Percentiles rank a stretch among this genome's conserved stretches.
Evolutionary conservation across 1,140 invertebrate genomes (phyloP).

Genomic region (Trigoniulus corallinus): DNA sequence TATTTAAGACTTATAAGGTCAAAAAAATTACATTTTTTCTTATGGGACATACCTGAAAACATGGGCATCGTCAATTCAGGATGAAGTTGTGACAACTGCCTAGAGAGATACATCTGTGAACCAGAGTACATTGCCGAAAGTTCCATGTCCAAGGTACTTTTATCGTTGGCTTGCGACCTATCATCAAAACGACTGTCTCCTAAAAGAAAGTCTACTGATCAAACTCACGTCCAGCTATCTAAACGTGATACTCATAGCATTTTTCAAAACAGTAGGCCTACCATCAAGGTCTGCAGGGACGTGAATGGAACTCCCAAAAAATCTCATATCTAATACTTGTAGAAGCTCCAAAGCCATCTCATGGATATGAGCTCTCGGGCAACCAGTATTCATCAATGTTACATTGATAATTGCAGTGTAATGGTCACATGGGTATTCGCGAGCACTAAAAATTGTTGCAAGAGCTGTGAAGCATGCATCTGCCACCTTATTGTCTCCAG

Average conservation of each 20-base stretch:
- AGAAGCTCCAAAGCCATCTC: slow-evolving; percentile 85
- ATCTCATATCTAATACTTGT: slow-evolving; percentile 83
- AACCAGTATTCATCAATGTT: slow-evolving; percentile 87
- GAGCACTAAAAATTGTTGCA: slow-evolving; percentile 86
- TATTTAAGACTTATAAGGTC: slow-evolving; percentile 4
- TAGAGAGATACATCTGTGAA: slow-evolving; percentile 77
- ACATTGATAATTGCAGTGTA: slow-evolving; percentile 96
- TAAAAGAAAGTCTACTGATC: too few species aligned
- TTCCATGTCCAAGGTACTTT: slow-evolving; percentile 55
- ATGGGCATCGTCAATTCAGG: slow-evolving; percentile 97
- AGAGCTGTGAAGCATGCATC: slow-evolving; percentile 90
- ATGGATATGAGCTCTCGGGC: slow-evolving; percentile 73
- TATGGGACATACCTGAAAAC: slow-evolving; percentile 66
- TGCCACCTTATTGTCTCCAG: slow-evolving; percentile 68
- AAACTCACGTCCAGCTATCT: too few species aligned
- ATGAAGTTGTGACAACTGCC: slow-evolving; percentile 80
- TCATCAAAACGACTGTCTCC: too few species aligned
- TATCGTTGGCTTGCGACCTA: too few species aligned
- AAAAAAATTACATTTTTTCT: slow-evolving; percentile 5
- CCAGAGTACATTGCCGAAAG: slow-evolving; percentile 74
- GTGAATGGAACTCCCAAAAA: slow-evolving; percentile 67
- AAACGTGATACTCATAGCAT: too few species aligned
- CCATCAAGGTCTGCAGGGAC: slow-evolving; percentile 26
- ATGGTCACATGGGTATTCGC: slow-evolving; percentile 96
- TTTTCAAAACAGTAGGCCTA: not conserved